Conservation (phyloP, 2,797 vertebrate genomes). For the Capromys pilorides region DNA sequence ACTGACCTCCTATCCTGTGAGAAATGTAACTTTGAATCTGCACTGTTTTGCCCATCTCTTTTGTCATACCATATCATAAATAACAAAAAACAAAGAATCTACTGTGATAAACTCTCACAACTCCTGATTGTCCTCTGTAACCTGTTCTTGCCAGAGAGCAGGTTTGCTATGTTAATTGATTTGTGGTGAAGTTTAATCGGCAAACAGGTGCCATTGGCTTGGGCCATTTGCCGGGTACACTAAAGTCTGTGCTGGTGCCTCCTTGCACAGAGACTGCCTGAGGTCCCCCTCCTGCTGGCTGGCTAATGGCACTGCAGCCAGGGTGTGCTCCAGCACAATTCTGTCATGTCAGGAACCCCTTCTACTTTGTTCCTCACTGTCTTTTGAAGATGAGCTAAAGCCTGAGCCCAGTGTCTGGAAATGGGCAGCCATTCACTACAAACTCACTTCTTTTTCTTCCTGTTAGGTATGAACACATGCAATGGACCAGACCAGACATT, state of each 20-base stretch:
- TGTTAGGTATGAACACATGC: no score
- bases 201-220: constrained; percentile 36
- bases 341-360: background rate
- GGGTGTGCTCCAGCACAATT: constrained; percentile 40
- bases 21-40: background rate
- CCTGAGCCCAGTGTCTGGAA: background rate
- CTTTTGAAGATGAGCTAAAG: constrained; percentile 50
- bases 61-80: background rate
- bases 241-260: constrained; percentile 59
- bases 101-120: constrained; percentile 23
- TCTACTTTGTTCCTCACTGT: background rate
- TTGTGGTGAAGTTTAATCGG: constrained; percentile 38
- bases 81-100: background rate
- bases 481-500: no score
- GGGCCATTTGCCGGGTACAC: background rate
- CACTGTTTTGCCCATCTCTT: background rate
- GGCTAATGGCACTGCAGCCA: constrained; percentile 59
- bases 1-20: background rate
- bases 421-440: background rate
- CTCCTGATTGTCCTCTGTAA: background rate
- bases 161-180: constrained; percentile 58
- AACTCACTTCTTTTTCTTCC: background rate
- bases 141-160: constrained; percentile 39
- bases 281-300: constrained; percentile 53
- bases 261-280: constrained; percentile 13